phyloP scores from a whole-genome alignment of 2,797 vertebrate species.

The Nothura maculosa region DNA sequence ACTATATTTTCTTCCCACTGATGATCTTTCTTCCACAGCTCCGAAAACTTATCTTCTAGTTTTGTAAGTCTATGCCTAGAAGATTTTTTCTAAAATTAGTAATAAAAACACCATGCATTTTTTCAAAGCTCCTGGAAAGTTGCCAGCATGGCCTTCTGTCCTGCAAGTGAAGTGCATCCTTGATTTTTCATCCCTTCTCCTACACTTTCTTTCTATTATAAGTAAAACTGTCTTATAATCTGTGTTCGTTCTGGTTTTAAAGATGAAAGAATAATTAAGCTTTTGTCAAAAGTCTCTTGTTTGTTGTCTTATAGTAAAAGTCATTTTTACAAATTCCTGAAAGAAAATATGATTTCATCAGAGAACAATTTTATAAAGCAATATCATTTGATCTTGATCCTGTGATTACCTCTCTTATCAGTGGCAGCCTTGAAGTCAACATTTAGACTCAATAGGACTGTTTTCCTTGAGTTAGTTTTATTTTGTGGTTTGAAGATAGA shows the following conservation, averaged over 20 bases:
- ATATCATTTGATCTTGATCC: neutral
- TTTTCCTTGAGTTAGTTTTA: neutral
- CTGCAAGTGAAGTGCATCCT: no score
- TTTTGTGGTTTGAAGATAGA: neutral
- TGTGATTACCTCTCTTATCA: constrained; percentile 12
- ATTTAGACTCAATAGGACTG: neutral
- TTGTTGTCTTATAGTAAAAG: neutral
- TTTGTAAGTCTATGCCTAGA: neutral
- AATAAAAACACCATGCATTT: neutral
- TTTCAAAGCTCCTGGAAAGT: neutral
- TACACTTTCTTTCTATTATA: neutral
- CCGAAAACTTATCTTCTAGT: neutral
- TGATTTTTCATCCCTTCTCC: neutral
- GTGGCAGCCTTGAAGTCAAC: neutral
- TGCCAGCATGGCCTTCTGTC: fast-evolving
- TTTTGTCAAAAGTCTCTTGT: neutral
- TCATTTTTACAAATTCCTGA: neutral
- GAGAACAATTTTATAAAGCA: neutral
- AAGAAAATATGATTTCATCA: neutral
- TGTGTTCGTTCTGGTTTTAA: neutral
- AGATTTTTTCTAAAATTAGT: neutral
- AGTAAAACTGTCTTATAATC: neutral
- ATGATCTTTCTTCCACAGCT: neutral
- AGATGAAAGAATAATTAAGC: neutral
- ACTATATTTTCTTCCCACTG: neutral